These are phyloP conservation scores for Patella depressa DNA, from an alignment of 2,888 invertebrate species.

Conservation along the genomic window DNA sequence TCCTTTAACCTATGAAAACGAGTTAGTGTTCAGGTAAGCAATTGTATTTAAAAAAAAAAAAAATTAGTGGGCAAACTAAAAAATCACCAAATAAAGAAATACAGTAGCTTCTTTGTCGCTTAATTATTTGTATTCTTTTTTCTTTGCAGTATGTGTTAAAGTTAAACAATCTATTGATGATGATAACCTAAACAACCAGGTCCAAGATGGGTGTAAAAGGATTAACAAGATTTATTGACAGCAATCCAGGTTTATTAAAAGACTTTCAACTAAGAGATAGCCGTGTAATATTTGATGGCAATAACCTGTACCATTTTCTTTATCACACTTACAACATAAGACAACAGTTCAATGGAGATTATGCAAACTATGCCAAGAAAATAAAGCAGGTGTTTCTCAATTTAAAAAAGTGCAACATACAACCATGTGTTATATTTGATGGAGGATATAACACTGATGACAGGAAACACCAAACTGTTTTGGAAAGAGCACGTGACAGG, in stretches of 20 bases:
- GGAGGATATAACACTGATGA: slow-evolving; percentile 67
- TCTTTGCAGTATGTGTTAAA: no score
- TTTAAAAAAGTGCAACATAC: slow-evolving; percentile 50
- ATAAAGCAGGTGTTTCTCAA: slow-evolving; percentile 26
- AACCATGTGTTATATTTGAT: slow-evolving; percentile 68
- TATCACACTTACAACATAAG: slow-evolving; percentile 59
- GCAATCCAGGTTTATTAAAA: slow-evolving; percentile 71
- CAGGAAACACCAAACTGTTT: slow-evolving; percentile 61
- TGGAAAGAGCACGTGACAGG: slow-evolving; percentile 59
- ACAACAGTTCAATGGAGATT: slow-evolving; percentile 68
- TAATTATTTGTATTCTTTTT: no score
- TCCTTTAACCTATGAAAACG: no score
- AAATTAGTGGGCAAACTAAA: no score
- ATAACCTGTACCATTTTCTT: slow-evolving; percentile 67
- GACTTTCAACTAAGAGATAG: slow-evolving; percentile 60
- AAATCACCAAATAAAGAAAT: no score
- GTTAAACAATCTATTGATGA: no score
- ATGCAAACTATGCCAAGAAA: slow-evolving; percentile 47
- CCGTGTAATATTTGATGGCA: slow-evolving; percentile 68
- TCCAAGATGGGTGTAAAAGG: slow-evolving; percentile 86
- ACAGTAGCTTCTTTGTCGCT: no score
- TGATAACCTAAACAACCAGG: no score
- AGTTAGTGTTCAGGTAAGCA: no score
- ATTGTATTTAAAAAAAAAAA: no score
- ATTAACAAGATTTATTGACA: slow-evolving; percentile 78